phyloP scores from a whole-genome alignment of 2,797 vertebrate genomes.

The Phoebastria nigripes region DNA sequence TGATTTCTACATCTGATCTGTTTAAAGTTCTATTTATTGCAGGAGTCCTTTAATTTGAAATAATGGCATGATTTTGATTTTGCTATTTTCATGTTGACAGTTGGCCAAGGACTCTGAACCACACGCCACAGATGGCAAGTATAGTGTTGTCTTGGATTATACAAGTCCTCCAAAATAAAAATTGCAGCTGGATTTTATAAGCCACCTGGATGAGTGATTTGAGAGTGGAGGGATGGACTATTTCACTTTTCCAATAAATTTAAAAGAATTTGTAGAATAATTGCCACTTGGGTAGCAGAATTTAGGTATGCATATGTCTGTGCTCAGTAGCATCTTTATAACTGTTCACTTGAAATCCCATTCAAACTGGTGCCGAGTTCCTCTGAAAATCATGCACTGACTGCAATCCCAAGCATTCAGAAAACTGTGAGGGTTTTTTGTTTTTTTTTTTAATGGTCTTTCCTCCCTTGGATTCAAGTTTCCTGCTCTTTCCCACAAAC shows the following conservation, averaged over 20 bases:
- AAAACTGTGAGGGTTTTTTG: not conserved
- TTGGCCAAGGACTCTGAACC: not conserved
- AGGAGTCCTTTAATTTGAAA: not conserved
- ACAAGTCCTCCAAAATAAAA: not conserved
- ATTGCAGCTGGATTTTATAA: conserved; percentile 33
- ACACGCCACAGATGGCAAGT: not conserved
- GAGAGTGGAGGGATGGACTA: fast-evolving
- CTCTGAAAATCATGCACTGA: not conserved
- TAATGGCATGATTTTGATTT: not conserved
- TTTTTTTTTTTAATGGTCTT: not conserved
- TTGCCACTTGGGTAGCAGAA: not conserved
- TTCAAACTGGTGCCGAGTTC: not conserved
- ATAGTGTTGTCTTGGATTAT: not conserved
- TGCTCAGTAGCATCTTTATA: not conserved
- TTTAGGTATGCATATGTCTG: not conserved
- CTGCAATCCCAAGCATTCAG: not conserved
- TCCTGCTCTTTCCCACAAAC: conserved; percentile 50
- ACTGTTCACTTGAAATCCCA: fast-evolving
- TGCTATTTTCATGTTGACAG: not conserved
- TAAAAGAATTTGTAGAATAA: not conserved
- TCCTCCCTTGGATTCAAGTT: conserved; percentile 38
- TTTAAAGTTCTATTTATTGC: not conserved
- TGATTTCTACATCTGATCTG: not conserved
- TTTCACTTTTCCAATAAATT: not conserved
- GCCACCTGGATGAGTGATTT: conserved; percentile 10